Conservation (phyloP, 2,113 vertebrate species). For the Indicator indicator region DNA sequence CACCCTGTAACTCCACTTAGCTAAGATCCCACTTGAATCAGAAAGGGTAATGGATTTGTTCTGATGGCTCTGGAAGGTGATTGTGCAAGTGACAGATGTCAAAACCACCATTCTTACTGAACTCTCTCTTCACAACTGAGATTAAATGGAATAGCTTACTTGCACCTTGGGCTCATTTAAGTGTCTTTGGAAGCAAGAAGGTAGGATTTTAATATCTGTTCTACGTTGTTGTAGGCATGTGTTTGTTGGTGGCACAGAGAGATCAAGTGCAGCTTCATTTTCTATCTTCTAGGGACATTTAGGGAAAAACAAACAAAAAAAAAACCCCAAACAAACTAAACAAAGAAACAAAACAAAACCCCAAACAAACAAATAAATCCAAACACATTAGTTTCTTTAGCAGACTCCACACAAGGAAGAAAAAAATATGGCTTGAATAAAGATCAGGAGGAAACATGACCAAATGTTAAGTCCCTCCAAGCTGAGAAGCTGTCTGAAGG, state of each 20-base stretch:
- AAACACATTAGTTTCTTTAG: background rate
- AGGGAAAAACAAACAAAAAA: no score
- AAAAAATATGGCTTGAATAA: background rate
- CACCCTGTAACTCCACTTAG: slow-evolving; percentile 37
- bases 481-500: background rate
- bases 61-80: slow-evolving; percentile 1
- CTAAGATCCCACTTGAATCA: slow-evolving; percentile 41
- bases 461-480: background rate
- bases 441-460: background rate
- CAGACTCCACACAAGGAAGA: background rate
- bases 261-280: slow-evolving; percentile 32
- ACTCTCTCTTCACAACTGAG: background rate
- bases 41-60: slow-evolving; percentile 32
- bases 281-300: background rate
- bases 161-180: slow-evolving; percentile 12
- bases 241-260: background rate
- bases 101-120: slow-evolving; percentile 20
- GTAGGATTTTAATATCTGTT: slow-evolving; percentile 10
- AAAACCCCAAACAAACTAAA: no score
- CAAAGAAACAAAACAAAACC: no score
- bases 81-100: slow-evolving; percentile 42
- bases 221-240: slow-evolving; percentile 33
- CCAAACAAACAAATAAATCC: background rate
- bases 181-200: slow-evolving; percentile 2
- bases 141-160: slow-evolving; percentile 18